Evolutionary conservation across 2,888 invertebrate genomes (phyloP).

Genomic region (Hydrotaea cyrtoneurina): DNA sequence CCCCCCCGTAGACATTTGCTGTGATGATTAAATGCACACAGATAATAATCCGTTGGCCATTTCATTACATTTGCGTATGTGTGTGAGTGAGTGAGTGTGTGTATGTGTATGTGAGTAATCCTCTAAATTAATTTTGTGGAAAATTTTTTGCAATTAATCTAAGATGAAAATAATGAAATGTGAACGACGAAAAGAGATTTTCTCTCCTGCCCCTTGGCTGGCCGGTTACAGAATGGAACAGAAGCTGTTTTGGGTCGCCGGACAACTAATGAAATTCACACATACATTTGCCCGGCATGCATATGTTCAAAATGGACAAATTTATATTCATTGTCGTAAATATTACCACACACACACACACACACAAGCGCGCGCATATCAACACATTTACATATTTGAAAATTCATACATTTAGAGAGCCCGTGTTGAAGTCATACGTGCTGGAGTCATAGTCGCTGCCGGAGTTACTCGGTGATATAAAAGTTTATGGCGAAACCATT

Average conservation of each 20-base stretch:
- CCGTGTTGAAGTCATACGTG: not conserved
- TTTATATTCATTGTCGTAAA: constrained; percentile 53
- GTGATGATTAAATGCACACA: constrained; percentile 58
- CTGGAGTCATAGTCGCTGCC: not conserved
- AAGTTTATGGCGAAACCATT: constrained; percentile 72
- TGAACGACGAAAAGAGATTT: constrained; percentile 65
- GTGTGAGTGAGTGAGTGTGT: too few relatives aligned
- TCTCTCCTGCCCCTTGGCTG: constrained; percentile 26
- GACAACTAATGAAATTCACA: constrained; percentile 58
- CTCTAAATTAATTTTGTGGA: constrained; percentile 80
- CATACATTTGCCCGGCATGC: constrained; percentile 23
- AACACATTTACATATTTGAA: constrained; percentile 35
- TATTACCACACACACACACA: constrained; percentile 25
- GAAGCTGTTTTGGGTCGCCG: constrained; percentile 25
- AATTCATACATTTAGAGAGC: constrained; percentile 8
- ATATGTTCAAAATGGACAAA: constrained; percentile 49
- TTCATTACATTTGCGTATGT: constrained; percentile 53
- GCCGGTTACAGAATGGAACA: constrained; percentile 3
- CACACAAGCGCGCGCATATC: constrained; percentile 12
- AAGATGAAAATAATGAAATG: constrained; percentile 69
- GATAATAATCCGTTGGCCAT: constrained; percentile 64
- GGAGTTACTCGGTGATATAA: constrained; percentile 49
- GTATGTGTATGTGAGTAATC: constrained; percentile 62
- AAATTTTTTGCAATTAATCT: constrained; percentile 79
- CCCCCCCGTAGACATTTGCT: not conserved